phyloP scores from a whole-genome alignment of 2,113 vertebrate genomes.

The Melanerpes formicivorus region DNA sequence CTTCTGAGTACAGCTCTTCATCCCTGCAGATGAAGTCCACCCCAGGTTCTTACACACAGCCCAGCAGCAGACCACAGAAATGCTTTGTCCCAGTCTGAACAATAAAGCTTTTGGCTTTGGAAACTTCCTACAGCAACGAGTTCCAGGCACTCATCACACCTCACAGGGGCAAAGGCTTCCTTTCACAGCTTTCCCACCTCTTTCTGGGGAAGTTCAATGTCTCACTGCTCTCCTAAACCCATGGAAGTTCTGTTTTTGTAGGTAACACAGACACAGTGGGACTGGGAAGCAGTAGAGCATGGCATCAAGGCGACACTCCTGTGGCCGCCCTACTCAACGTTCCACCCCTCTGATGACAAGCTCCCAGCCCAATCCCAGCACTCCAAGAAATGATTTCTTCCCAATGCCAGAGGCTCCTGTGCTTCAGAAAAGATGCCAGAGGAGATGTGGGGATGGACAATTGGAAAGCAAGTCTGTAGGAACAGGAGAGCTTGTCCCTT shows the following conservation, averaged over 20 bases:
- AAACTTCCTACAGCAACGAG: not conserved
- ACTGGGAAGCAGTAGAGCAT: not conserved
- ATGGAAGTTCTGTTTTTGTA: not conserved
- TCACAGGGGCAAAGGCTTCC: fast-evolving
- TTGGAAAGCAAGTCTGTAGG: not conserved
- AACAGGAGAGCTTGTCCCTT: not conserved
- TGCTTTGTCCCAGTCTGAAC: not conserved
- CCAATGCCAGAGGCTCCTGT: not conserved
- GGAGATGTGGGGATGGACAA: not conserved
- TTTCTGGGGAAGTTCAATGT: not conserved
- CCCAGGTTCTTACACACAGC: not conserved
- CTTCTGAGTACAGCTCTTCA: not conserved
- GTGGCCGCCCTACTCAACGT: not conserved
- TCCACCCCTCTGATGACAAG: not conserved
- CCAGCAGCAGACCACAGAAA: not conserved
- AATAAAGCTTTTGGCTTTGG: not conserved
- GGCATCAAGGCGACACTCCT: not conserved
- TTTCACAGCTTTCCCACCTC: not conserved
- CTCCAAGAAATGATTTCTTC: not conserved
- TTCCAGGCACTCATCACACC: fast-evolving
- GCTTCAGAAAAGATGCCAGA: not conserved
- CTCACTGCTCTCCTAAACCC: not conserved
- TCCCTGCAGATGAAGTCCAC: not conserved
- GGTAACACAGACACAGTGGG: not conserved
- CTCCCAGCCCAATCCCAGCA: not conserved